Base-by-base conservation (phyloP, 2,113 vertebrate genomes). In the Vulpes vulpes region DNA sequence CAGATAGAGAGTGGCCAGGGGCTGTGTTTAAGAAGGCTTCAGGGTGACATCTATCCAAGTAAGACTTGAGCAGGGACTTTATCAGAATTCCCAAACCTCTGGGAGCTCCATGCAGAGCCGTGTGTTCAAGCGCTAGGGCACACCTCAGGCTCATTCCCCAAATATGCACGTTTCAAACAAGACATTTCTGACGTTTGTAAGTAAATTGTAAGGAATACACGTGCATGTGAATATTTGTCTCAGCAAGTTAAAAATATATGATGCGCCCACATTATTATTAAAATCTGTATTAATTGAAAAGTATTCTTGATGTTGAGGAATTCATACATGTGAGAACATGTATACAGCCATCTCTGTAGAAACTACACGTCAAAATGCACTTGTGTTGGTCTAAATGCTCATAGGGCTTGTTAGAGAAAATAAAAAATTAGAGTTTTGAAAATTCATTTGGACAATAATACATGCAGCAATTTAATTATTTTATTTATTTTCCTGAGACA, bases 401-500 rank as follows among this genome's bases (percentile, higher is more conserved):
- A 32, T 35, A n/a, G 60, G 11, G 4, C 57, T 92, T 94, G 32
- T 93, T 89, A 92, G 74, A 79, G 94, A 89, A 96, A 94, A 69
- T 64, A 11, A 62, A 92, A 89, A 94, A 53, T 16, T 32, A 59
- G 59, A 80, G 60, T 80, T 91, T 89, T 94, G 92, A 65, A 96
- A 95, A 74, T 84, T 67, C 55, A 91, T 71, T 91, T 76, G 89
- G 94, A 96, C 92, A 92, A 95, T 79, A 59, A 57, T 22, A 71
- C 86, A 49, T 53, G 83, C 74, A 83, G 25, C 51, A 30, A 79
- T 97, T 82, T 84, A 55, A 97, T 90, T 86, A 97, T 94, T 97
- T 83, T 91, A 89, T 83, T 94, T 95, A 93, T 93, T 95, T 96
- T 87, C 38, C 64, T 2, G 60, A 91, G 89, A 73, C 71, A 96